phyloP scores from a whole-genome alignment of 53 echinoderm and acorn worm genomes.

The Apostichopus leukothele region DNA sequence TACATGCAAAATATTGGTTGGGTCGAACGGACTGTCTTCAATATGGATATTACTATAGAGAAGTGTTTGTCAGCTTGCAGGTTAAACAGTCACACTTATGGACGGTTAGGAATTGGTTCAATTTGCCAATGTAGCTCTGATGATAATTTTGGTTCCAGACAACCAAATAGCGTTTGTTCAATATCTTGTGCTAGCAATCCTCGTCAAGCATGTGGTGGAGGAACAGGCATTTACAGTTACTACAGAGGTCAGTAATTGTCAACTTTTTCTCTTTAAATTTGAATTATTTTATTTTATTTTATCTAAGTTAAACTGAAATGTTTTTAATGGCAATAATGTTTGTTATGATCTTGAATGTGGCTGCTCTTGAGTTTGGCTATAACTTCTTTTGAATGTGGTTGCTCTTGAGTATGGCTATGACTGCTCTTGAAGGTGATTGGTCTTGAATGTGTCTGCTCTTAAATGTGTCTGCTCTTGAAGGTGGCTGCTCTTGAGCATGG shows the following conservation, averaged over 20 bases:
- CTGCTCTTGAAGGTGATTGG: no score
- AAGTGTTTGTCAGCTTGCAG: background rate
- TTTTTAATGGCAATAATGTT: no score
- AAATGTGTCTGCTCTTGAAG: no score
- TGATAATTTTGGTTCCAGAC: background rate
- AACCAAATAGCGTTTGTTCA: background rate
- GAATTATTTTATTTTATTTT: no score
- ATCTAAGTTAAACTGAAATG: no score
- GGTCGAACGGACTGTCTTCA: background rate
- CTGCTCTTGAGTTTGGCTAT: no score
- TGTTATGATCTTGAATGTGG: no score
- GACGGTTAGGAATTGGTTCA: background rate
- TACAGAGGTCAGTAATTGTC: background rate
- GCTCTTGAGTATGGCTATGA: no score
- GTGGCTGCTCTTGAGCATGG: no score
- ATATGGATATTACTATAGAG: background rate
- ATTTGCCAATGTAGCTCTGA: background rate
- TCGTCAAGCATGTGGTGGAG: slow-evolving; percentile 6
- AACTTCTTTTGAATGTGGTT: no score
- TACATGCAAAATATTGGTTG: background rate
- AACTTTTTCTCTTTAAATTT: background rate
- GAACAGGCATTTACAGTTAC: background rate
- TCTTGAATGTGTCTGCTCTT: no score
- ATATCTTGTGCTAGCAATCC: background rate
- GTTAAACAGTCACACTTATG: slow-evolving; percentile 1